phyloP scores from a whole-genome alignment of 2,113 vertebrate species.

The Nymphicus hollandicus region DNA sequence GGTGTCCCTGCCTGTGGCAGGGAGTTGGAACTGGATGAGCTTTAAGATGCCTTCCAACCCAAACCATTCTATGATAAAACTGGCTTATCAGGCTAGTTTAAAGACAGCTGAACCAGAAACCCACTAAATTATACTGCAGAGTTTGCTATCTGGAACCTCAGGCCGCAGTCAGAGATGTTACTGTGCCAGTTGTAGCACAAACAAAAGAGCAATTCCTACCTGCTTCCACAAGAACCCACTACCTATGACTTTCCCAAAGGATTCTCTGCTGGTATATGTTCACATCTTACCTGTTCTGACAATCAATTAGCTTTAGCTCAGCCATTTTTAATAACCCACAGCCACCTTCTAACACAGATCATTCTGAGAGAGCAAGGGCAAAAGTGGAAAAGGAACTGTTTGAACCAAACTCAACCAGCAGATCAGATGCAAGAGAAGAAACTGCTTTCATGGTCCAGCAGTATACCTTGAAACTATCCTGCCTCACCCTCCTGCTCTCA shows the following conservation, averaged over 20 bases:
- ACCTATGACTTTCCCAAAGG: background rate
- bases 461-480: background rate
- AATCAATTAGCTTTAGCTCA: background rate
- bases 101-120: background rate
- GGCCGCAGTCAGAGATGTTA: background rate
- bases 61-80: background rate
- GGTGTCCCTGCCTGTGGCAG: background rate
- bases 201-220: background rate
- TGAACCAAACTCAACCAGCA: background rate
- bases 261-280: background rate
- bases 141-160: background rate
- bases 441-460: background rate
- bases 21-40: background rate
- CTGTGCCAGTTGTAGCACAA: background rate
- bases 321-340: background rate
- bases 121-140: background rate
- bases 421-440: background rate
- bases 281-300: background rate
- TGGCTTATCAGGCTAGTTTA: background rate
- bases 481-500: background rate
- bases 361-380: background rate
- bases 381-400: background rate
- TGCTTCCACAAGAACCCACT: background rate
- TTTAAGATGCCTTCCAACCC: background rate
- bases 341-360: background rate